phyloP scores from a whole-genome alignment of 2,888 invertebrate genomes.

The Hipparchia semele region DNA sequence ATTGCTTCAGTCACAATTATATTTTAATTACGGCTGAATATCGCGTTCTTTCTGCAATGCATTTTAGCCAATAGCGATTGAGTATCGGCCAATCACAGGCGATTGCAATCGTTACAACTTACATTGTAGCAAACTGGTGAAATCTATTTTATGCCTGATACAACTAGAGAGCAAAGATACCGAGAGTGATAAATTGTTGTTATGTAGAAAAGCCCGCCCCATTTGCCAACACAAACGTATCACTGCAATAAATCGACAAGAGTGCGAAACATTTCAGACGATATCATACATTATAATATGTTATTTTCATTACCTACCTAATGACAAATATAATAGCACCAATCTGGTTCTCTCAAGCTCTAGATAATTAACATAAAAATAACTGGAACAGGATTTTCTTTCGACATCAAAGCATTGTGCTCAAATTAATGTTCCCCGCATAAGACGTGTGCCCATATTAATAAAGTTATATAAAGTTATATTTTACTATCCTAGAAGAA shows the following conservation, averaged over 20 bases:
- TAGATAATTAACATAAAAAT: conserved; percentile 20
- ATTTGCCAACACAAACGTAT: conserved; percentile 21
- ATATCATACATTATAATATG: conserved; percentile 2
- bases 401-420: conserved; percentile 14
- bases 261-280: conserved; percentile 7
- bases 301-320: conserved; percentile 9
- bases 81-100: too few species aligned
- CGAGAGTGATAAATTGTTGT: conserved; percentile 13
- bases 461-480: neutral
- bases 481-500: conserved; percentile 4
- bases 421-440: conserved; percentile 1
- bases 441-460: conserved; percentile 3
- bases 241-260: conserved; percentile 14
- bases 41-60: too few species aligned
- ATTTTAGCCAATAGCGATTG: too few species aligned
- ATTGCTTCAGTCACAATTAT: too few species aligned
- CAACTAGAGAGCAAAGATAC: neutral
- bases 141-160: neutral
- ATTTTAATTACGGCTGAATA: too few species aligned
- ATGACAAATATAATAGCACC: conserved; percentile 17
- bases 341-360: neutral
- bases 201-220: neutral
- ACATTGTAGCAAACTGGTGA: neutral
- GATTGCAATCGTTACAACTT: too few species aligned
- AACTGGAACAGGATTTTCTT: conserved; percentile 3